Evolutionary conservation across 2,797 vertebrate genomes (phyloP).

Genomic region (Parotocinclus haroldoi): DNA sequence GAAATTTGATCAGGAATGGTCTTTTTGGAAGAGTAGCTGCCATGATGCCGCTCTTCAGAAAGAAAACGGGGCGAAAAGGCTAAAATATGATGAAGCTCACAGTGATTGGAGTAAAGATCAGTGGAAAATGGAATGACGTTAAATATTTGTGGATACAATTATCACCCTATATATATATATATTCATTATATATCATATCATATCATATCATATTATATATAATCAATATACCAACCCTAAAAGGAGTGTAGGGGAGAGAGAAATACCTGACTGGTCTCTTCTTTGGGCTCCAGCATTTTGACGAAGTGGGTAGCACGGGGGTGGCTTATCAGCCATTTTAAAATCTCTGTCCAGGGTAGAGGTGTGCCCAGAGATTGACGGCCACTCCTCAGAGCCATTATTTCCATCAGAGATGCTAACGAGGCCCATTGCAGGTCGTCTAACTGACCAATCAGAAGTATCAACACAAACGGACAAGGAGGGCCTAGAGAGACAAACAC

Average conservation of each 20-base stretch:
- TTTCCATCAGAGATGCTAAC: conserved; percentile 75
- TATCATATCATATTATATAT: too few species aligned
- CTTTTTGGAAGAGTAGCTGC: too few species aligned
- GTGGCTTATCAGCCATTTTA: conserved; percentile 71
- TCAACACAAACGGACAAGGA: conserved; percentile 70
- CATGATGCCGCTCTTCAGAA: too few species aligned
- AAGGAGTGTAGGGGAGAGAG: too few species aligned
- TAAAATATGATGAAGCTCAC: too few species aligned
- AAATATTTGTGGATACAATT: too few species aligned
- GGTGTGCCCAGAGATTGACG: conserved; percentile 51
- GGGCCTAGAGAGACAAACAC: conserved; percentile 60
- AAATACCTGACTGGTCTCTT: conserved; percentile 11
- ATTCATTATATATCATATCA: not conserved
- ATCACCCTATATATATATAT: too few species aligned
- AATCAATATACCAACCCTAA: too few species aligned
- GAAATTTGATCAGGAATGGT: too few species aligned
- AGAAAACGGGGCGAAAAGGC: too few species aligned
- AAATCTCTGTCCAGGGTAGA: conserved; percentile 72
- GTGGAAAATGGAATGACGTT: too few species aligned
- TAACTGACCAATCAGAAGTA: conserved; percentile 67
- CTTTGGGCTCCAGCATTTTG: conserved; percentile 52
- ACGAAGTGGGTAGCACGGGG: conserved; percentile 66
- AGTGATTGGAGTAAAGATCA: too few species aligned
- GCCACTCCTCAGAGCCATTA: conserved; percentile 68
- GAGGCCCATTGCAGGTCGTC: conserved; percentile 66